A percentile compares a stretch with the other conserved stretches of the same genome.
phyloP scores from a whole-genome alignment of 2,113 vertebrate species.

The Chinchilla lanigera region DNA sequence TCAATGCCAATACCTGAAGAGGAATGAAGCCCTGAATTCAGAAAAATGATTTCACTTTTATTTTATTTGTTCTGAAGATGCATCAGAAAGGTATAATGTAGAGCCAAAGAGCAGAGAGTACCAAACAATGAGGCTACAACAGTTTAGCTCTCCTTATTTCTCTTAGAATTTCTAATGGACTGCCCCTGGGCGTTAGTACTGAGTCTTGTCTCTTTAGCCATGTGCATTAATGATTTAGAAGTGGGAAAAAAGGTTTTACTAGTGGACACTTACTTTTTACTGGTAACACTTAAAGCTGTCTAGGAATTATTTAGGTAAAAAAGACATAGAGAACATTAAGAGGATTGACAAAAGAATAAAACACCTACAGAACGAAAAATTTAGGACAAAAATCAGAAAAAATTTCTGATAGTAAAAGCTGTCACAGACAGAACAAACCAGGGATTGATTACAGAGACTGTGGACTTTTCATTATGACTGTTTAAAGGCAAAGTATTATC shows the following conservation, averaged over 20 bases:
- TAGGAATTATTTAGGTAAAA: conserved; percentile 23
- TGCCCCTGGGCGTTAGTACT: background rate
- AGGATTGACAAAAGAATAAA: background rate
- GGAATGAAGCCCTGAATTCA: background rate
- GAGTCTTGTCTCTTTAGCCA: conserved; percentile 13
- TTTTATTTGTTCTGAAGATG: background rate
- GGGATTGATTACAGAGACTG: background rate
- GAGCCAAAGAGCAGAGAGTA: background rate
- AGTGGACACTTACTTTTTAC: conserved; percentile 22
- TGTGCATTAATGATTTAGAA: conserved; percentile 51
- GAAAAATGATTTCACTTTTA: background rate
- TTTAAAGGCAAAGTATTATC: conserved; percentile 31
- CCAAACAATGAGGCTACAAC: background rate
- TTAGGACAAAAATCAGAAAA: conserved; percentile 21
- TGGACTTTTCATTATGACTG: background rate
- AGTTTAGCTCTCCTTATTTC: conserved; percentile 33
- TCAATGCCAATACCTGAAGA: background rate
- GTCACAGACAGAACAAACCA: background rate
- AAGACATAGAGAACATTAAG: conserved; percentile 9
- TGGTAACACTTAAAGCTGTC: background rate
- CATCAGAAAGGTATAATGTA: background rate
- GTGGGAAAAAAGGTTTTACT: background rate
- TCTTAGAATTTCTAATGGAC: background rate
- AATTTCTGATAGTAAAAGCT: conserved; percentile 12
- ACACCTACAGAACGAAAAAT: background rate